Evolutionary conservation across 2,113 vertebrate species (phyloP).

Genomic region (Erythrocebus patas): DNA sequence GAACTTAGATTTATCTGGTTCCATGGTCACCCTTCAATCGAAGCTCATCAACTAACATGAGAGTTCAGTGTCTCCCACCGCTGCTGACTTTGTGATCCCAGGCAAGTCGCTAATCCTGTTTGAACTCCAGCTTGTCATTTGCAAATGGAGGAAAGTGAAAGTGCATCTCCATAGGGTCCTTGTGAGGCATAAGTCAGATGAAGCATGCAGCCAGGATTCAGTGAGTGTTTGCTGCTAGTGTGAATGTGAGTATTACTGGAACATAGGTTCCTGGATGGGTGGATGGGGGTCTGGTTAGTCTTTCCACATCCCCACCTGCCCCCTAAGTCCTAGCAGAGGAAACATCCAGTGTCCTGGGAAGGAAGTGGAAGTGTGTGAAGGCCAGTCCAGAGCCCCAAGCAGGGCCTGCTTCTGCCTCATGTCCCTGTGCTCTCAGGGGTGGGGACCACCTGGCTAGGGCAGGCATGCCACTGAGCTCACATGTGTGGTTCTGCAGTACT

Average conservation of each 20-base stretch:
- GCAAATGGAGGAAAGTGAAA: neutral
- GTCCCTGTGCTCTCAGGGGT: neutral
- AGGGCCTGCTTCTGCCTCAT: neutral
- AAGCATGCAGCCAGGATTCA: neutral
- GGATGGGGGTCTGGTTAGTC: neutral
- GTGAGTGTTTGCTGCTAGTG: neutral
- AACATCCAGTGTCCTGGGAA: neutral
- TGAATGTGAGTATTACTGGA: neutral
- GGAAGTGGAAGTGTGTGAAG: neutral
- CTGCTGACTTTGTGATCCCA: neutral
- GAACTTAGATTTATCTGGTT: neutral
- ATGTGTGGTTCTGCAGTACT: neutral
- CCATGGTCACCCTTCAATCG: neutral
- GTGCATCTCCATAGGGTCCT: neutral
- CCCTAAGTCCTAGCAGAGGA: neutral
- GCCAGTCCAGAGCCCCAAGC: neutral
- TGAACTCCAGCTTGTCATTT: neutral
- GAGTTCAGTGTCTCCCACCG: neutral
- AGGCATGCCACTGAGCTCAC: neutral
- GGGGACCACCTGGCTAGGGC: neutral
- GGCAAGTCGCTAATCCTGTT: neutral
- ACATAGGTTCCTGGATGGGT: neutral
- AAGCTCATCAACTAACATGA: neutral
- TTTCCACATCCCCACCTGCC: neutral
- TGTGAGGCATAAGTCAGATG: neutral